These are phyloP conservation scores for Musca domestica DNA, from an alignment of 1,140 invertebrate species.

Conservation along the genomic window DNA sequence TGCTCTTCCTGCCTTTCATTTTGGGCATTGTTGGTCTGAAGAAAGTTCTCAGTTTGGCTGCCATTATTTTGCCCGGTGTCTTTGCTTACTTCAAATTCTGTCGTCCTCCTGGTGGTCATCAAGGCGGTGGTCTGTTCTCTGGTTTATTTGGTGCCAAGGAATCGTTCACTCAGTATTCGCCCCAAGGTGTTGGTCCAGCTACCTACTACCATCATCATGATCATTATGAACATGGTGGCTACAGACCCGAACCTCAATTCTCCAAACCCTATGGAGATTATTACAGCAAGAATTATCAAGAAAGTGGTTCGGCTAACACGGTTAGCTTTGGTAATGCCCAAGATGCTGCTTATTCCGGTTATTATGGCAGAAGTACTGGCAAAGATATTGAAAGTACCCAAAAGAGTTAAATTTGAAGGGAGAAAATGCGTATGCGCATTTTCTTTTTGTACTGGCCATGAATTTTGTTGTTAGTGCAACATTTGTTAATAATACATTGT, in stretches of 20 bases:
- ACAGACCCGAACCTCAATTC: conserved; percentile 51
- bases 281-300: conserved; percentile 54
- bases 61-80: conserved; percentile 70
- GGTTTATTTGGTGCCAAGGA: conserved; percentile 46
- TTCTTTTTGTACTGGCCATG: conserved; percentile 7
- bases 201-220: conserved; percentile 58
- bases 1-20: conserved; percentile 77
- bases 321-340: conserved; percentile 67
- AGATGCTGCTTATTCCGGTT: conserved; percentile 68
- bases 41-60: conserved; percentile 75
- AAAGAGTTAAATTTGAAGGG: conserved; percentile 30
- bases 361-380: conserved; percentile 56
- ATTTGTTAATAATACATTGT: not conserved
- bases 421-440: not conserved
- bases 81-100: conserved; percentile 81
- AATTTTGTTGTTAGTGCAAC: conserved; percentile 4
- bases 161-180: conserved; percentile 62
- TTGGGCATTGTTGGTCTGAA: conserved; percentile 79
- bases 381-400: conserved; percentile 47
- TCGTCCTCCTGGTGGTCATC: conserved; percentile 55
- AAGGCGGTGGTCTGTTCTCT: conserved; percentile 42
- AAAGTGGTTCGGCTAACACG: conserved; percentile 51
- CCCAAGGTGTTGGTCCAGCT: conserved; percentile 61
- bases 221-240: conserved; percentile 49
- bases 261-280: conserved; percentile 51